Evolutionary conservation across 2,888 invertebrate species (phyloP), one percentile per base, ranked within the genome.

Genomic region (Pogonocherus hispidulus): DNA sequence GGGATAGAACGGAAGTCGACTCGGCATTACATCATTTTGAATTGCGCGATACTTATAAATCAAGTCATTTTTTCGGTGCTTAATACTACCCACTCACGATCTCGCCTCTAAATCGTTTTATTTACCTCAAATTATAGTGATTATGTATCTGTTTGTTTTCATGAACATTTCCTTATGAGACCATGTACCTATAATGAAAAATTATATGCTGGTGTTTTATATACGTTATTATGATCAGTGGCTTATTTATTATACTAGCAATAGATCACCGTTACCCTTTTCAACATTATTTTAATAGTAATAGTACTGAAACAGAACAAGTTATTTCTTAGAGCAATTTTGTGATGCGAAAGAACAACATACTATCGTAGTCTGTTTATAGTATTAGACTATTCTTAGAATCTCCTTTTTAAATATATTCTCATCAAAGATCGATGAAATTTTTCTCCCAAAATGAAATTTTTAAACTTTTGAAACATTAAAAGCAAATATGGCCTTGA

Each of bases 1-100:
- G 3, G 46, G 57, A 44, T 59, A 59, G 59, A 59, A 47, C 59
- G 59, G 59, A 59, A 59, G 47, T 59, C 47, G 47, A 47, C 44
- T 47, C 19, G n/a, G 46, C 47, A 47, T 59, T 59, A 46, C 59
- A 46, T 59, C 59, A 59, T 47, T 47, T 22, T 47, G 16, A 16
- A 47, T 59, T 59, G 47, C 46, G 47, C 44, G 59, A 59, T 59
- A 35, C 59, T 47, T 59, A 35, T 59, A 57, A 57, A 46, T 52
- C 32, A 52, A 6, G 16, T n/a, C 14, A 32, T 18, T 52, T 55
- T 46, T 46, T n/a, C 20, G 11, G n/a, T n/a, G n/a, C n/a, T n/a
- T n/a, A n/a, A 18, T 47, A 47, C 47, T 11, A 32, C 59, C 59
- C 47, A 59, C 59, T 59, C 59, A 47, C 47, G 59, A 59, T 46